Evolutionary conservation across 2,797 vertebrate species (phyloP).

Genomic region (Phalanger gymnotis): DNA sequence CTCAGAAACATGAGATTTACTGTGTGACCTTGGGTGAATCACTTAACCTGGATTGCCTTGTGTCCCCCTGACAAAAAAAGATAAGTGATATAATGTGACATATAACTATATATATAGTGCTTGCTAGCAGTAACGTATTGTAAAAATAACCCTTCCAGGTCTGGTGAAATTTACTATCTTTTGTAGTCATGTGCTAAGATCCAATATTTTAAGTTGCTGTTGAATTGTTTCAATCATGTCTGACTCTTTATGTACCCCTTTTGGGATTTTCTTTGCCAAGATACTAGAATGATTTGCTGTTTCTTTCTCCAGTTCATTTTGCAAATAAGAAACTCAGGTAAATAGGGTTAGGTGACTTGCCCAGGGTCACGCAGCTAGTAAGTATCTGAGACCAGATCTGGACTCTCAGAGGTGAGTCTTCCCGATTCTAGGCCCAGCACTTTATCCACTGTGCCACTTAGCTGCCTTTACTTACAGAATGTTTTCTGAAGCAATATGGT

Average conservation of each 20-base stretch:
- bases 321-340: not conserved
- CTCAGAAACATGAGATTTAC: no score
- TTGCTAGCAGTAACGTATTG: not conserved
- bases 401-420: not conserved
- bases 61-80: no score
- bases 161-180: not conserved
- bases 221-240: not conserved
- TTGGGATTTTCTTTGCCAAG: not conserved
- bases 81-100: not conserved
- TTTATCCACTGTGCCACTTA: not conserved
- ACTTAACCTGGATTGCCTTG: no score
- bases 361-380: not conserved
- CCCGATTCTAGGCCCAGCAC: not conserved
- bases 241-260: not conserved
- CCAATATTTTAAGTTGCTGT: not conserved
- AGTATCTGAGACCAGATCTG: not conserved
- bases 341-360: not conserved
- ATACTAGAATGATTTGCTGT: not conserved
- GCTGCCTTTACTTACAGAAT: not conserved
- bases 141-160: not conserved
- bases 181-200: not conserved
- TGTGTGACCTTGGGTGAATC: no score
- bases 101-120: not conserved
- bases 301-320: not conserved
- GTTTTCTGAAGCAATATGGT: not conserved